phyloP scores from a whole-genome alignment of 2,888 invertebrate species.

The Drosophila anomelani region DNA sequence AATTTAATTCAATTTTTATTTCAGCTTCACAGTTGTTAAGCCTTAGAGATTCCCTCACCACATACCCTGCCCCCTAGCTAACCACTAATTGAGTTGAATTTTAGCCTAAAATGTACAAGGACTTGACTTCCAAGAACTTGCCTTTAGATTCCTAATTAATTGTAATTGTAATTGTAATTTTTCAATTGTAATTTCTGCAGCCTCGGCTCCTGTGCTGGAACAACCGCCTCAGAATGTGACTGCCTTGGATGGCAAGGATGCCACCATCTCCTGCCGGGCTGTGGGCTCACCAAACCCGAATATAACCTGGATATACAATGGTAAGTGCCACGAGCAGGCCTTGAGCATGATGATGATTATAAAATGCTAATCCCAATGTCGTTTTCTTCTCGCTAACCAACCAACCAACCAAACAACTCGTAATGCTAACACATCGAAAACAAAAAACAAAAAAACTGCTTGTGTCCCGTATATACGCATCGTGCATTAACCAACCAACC shows the following conservation, averaged over 20 bases:
- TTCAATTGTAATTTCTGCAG: constrained; percentile 84
- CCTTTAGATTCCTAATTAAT: neutral
- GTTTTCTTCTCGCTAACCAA: constrained; percentile 48
- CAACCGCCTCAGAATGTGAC: constrained; percentile 93
- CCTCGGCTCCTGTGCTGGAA: constrained; percentile 95
- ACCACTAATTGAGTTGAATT: constrained; percentile 11
- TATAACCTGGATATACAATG: constrained; percentile 95
- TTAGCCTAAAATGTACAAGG: constrained; percentile 9
- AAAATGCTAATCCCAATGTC: constrained; percentile 27
- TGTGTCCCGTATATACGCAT: constrained; percentile 14
- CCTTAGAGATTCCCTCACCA: neutral
- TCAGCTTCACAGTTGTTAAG: constrained; percentile 3
- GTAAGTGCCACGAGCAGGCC: constrained; percentile 86
- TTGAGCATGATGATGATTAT: neutral
- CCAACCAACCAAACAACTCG: constrained; percentile 26
- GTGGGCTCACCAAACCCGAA: constrained; percentile 96
- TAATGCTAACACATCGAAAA: constrained; percentile 47
- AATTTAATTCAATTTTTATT: constrained; percentile 1
- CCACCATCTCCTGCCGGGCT: constrained; percentile 93
- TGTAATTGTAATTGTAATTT: neutral
- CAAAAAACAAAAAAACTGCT: constrained; percentile 1
- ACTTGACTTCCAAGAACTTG: neutral
- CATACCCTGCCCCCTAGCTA: neutral
- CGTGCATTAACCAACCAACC: constrained; percentile 9
- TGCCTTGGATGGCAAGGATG: constrained; percentile 96